Percentiles rank a stretch among this genome's conserved stretches.
These are phyloP conservation scores for Semnornis frantzii DNA, from an alignment of 2,113 vertebrate species.

Conservation along the genomic window DNA sequence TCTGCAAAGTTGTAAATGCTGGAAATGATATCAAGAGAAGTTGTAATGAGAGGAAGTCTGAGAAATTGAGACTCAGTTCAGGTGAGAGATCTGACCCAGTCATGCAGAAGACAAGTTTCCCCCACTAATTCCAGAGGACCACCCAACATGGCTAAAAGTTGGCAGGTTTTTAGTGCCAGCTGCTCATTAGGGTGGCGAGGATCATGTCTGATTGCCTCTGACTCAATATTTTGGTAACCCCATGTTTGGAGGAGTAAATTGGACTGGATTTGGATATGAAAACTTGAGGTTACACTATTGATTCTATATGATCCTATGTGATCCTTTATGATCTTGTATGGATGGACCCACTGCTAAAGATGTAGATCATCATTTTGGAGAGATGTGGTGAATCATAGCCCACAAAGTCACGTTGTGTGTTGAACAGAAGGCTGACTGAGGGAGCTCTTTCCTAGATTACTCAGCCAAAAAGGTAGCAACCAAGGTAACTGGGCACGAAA, in stretches of 20 bases:
- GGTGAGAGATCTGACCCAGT: neutral
- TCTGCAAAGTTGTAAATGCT: neutral
- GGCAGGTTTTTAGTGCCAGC: neutral
- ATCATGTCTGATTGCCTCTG: neutral
- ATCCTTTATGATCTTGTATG: neutral
- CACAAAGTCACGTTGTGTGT: neutral
- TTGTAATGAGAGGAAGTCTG: neutral
- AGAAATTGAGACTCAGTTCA: neutral
- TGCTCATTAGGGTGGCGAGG: neutral
- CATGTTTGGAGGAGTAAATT: neutral
- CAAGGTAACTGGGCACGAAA: neutral
- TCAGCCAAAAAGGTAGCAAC: slow-evolving; percentile 12
- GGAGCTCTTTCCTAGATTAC: neutral
- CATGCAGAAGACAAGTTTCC: neutral
- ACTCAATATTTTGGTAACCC: neutral
- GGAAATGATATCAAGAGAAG: neutral
- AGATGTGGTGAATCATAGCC: neutral
- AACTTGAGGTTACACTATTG: neutral
- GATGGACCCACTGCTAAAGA: neutral
- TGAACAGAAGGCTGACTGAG: slow-evolving; percentile 7
- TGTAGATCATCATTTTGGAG: fast-evolving
- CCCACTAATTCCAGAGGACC: neutral
- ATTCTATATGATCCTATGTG: neutral
- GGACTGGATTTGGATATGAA: neutral
- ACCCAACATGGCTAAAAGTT: neutral